Conservation (phyloP, 2,888 invertebrate genomes). For the Microdon myrmicae region DNA sequence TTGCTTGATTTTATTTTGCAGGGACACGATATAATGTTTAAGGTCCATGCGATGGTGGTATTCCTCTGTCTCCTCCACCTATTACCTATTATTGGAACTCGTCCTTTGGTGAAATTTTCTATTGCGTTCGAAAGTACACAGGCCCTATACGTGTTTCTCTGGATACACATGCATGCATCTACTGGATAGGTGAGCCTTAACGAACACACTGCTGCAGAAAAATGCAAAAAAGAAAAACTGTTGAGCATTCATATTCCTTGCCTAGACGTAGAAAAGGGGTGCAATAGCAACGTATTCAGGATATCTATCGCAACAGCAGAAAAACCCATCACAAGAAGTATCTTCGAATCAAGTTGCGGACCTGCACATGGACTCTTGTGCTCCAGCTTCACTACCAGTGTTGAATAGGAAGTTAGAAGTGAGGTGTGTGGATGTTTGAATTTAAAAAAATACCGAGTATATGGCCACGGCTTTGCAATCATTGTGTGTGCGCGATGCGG, state of each 20-base stretch:
- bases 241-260: constrained; percentile 38
- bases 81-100: constrained; percentile 46
- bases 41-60: constrained; percentile 38
- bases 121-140: constrained; percentile 44
- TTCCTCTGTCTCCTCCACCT: constrained; percentile 12
- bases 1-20: constrained; percentile 50
- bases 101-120: constrained; percentile 42
- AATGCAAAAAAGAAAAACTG: constrained; percentile 45
- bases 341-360: constrained; percentile 49
- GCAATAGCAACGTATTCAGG: constrained; percentile 29
- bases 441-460: constrained; percentile 27
- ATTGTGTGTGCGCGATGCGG: constrained; percentile 47
- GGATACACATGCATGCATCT: constrained; percentile 48
- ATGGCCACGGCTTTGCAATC: constrained; percentile 48
- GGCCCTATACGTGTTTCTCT: constrained; percentile 40
- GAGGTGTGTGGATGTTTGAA: constrained; percentile 38
- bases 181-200: constrained; percentile 49
- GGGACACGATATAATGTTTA: constrained; percentile 44
- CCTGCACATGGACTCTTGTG: constrained; percentile 46
- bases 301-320: constrained; percentile 47
- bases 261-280: constrained; percentile 35
- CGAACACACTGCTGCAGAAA: constrained; percentile 49
- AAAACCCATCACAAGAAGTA: constrained; percentile 43
- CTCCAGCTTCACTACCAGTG: constrained; percentile 1
- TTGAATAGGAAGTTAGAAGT: constrained; percentile 17